phyloP scores from a whole-genome alignment of 2,888 invertebrate species.

The Eugnorisma glareosa region DNA sequence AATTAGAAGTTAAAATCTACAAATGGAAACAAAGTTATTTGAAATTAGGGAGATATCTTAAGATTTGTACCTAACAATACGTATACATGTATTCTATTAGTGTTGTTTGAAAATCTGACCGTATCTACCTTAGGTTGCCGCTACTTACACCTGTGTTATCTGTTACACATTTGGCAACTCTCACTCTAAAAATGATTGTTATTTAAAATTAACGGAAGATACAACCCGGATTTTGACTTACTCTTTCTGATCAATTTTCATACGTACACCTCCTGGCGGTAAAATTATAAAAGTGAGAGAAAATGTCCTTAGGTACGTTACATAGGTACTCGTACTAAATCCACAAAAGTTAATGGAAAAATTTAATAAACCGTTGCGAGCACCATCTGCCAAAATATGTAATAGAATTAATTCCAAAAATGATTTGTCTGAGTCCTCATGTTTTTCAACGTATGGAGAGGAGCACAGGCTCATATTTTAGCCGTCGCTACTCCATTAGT shows the following conservation, averaged over 20 bases:
- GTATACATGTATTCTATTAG: not conserved
- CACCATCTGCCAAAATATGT: slow-evolving; percentile 59
- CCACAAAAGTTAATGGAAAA: slow-evolving; percentile 20
- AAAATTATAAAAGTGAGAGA: slow-evolving; percentile 7
- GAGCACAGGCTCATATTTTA: slow-evolving; percentile 87
- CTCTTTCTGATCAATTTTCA: not conserved
- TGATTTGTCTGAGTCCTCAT: slow-evolving; percentile 75
- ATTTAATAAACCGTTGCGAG: slow-evolving; percentile 22
- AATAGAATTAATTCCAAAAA: slow-evolving; percentile 71
- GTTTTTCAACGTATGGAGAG: slow-evolving; percentile 84
- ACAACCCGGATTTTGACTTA: not conserved
- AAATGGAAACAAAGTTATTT: slow-evolving; percentile 54
- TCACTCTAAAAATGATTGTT: not conserved
- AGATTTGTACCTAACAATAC: slow-evolving; percentile 8
- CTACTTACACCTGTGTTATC: not conserved
- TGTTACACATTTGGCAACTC: not conserved
- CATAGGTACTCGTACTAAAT: slow-evolving; percentile 15
- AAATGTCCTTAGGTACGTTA: not conserved
- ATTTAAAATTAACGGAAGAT: not conserved
- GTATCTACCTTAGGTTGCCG: not conserved
- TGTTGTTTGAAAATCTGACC: not conserved
- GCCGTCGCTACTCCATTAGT: slow-evolving; percentile 87
- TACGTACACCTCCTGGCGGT: not conserved
- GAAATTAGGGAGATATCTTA: slow-evolving; percentile 24
- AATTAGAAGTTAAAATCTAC: slow-evolving; percentile 65